Conservation (phyloP, 2,888 invertebrate species). For the Chymomyza caudatula region DNA sequence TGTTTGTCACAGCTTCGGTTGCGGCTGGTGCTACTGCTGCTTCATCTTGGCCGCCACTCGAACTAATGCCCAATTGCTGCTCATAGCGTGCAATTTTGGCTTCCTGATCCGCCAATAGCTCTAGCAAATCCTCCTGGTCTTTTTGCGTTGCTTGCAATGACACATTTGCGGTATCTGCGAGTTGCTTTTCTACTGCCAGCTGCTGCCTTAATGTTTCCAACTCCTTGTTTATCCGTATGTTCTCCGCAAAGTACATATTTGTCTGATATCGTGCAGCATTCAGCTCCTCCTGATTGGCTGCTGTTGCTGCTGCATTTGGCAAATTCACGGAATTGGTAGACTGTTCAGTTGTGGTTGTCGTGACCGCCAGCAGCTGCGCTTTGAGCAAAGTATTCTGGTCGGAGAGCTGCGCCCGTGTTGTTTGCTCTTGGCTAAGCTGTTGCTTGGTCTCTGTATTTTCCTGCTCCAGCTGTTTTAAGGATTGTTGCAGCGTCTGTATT, state of each 20-base stretch:
- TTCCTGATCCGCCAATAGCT: conserved; percentile 93
- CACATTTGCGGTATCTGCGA: conserved; percentile 59
- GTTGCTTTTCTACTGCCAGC: conserved; percentile 58
- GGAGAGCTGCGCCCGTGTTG: conserved; percentile 86
- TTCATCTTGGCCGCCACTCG: neutral
- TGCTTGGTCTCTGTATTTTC: conserved; percentile 73
- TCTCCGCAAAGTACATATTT: conserved; percentile 75
- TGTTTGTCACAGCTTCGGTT: neutral
- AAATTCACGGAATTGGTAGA: neutral
- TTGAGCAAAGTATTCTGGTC: conserved; percentile 93
- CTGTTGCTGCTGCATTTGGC: neutral
- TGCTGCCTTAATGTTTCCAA: conserved; percentile 66
- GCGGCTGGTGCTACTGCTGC: conserved; percentile 24
- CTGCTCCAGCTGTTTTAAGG: conserved; percentile 60
- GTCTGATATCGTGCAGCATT: conserved; percentile 68
- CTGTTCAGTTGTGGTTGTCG: conserved; percentile 43
- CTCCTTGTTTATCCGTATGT: conserved; percentile 75
- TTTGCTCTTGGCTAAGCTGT: conserved; percentile 83
- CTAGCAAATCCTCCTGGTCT: conserved; percentile 96
- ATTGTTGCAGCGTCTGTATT: conserved; percentile 78
- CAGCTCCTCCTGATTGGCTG: conserved; percentile 45
- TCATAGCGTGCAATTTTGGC: conserved; percentile 84
- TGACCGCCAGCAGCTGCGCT: conserved; percentile 82
- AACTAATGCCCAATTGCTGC: conserved; percentile 76
- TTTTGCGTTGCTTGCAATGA: conserved; percentile 85